Evolutionary conservation across 2,797 vertebrate genomes (phyloP).

Genomic region (Nyctalus aviator): DNA sequence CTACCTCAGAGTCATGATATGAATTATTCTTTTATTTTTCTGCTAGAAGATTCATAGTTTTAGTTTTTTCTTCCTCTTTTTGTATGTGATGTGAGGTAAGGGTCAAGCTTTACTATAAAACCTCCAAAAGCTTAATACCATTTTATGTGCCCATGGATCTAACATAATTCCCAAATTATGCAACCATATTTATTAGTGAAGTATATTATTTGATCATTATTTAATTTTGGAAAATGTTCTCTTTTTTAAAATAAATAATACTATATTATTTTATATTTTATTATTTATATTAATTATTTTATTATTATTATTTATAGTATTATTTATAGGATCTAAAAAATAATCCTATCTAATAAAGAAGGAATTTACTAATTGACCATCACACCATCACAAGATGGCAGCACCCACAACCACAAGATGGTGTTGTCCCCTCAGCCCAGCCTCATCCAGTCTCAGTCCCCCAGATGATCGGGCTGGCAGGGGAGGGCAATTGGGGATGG

Average conservation of each 20-base stretch:
- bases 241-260: neutral
- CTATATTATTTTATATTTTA: neutral
- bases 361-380: too few relatives aligned
- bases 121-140: neutral
- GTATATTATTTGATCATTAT: neutral
- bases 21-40: neutral
- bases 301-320: too few relatives aligned
- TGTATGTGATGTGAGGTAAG: neutral
- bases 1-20: neutral
- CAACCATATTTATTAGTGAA: neutral
- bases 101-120: neutral
- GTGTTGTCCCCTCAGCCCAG: too few relatives aligned
- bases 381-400: too few relatives aligned
- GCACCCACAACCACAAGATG: too few relatives aligned
- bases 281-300: too few relatives aligned
- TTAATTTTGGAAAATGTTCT: neutral
- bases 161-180: neutral
- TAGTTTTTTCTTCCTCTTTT: neutral
- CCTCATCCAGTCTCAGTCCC: too few relatives aligned
- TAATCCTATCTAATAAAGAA: too few relatives aligned
- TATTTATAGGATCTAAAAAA: neutral
- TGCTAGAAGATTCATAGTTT: neutral
- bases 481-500: too few relatives aligned
- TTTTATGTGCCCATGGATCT: neutral
- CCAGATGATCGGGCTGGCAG: too few relatives aligned